Percentiles rank a stretch among this genome's conserved stretches.
Evolutionary conservation across 1,140 invertebrate genomes (phyloP).

Genomic region (Theocolax elegans): DNA sequence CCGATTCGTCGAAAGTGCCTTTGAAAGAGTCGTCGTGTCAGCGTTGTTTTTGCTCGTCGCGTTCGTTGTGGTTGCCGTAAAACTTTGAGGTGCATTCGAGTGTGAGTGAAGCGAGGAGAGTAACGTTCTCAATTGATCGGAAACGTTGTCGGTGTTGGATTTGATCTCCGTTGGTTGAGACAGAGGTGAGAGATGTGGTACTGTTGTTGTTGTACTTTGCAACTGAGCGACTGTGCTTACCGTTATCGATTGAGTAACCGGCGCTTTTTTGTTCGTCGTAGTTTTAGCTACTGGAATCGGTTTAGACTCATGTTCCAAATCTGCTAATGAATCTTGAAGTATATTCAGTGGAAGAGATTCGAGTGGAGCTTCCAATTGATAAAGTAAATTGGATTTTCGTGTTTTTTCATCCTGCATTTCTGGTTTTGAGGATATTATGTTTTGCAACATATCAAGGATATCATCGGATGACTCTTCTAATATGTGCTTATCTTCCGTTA

Average conservation of each 20-base stretch:
- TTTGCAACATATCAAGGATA: conserved; percentile 76
- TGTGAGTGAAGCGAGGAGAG: conserved; percentile 44
- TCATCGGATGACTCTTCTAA: conserved; percentile 73
- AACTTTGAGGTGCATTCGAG: not conserved
- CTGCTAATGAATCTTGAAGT: conserved; percentile 60
- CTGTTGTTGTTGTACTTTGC: conserved; percentile 61
- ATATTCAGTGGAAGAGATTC: conserved; percentile 63
- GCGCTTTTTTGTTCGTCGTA: not conserved
- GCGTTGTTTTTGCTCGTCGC: conserved; percentile 19
- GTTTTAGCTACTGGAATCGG: not conserved
- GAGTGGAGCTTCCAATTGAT: conserved; percentile 61
- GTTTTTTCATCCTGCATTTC: conserved; percentile 63
- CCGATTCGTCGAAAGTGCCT: not conserved
- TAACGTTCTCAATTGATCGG: conserved; percentile 72
- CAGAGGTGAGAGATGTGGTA: conserved; percentile 76
- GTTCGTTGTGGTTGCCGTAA: conserved; percentile 47
- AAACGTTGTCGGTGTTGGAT: conserved; percentile 76
- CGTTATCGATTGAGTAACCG: conserved; percentile 38
- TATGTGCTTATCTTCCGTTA: conserved; percentile 46
- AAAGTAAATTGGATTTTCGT: conserved; percentile 58
- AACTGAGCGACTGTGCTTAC: conserved; percentile 54
- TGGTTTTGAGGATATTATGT: conserved; percentile 69
- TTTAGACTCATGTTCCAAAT: conserved; percentile 55
- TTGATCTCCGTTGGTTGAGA: conserved; percentile 78
- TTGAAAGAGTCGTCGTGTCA: not conserved